Evolutionary conservation across 2,113 vertebrate species (phyloP).

Genomic region (Lepidiolamprologus cunningtoni): DNA sequence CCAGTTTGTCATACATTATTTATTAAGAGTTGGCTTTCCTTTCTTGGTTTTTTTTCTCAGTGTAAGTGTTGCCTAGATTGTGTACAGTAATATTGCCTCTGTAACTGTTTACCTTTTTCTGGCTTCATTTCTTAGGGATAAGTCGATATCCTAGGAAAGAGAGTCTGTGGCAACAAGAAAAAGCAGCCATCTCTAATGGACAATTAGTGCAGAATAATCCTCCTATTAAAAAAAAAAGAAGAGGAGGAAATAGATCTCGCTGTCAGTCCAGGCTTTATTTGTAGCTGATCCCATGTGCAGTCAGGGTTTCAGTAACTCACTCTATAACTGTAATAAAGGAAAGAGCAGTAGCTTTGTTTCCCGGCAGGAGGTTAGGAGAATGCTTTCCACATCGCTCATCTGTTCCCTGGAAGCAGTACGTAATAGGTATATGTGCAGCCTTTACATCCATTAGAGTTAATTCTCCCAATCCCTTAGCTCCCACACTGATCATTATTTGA

Average conservation of each 20-base stretch:
- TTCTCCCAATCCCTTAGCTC: neutral
- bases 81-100: neutral
- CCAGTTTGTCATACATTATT: neutral
- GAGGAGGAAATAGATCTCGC: neutral
- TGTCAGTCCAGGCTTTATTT: neutral
- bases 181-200: neutral
- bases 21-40: neutral
- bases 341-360: neutral
- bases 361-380: neutral
- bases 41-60: neutral
- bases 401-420: neutral
- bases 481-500: neutral
- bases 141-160: neutral
- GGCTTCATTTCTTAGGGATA: neutral
- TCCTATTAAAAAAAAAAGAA: neutral
- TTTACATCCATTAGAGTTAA: neutral
- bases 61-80: neutral
- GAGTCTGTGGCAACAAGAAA: neutral
- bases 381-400: neutral
- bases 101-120: neutral
- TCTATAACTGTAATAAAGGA: neutral
- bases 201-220: conserved; percentile 9
- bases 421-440: neutral
- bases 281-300: neutral
- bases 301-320: neutral